Base-by-base conservation (phyloP, 2,888 invertebrate genomes). In the Adineta ricciae region DNA sequence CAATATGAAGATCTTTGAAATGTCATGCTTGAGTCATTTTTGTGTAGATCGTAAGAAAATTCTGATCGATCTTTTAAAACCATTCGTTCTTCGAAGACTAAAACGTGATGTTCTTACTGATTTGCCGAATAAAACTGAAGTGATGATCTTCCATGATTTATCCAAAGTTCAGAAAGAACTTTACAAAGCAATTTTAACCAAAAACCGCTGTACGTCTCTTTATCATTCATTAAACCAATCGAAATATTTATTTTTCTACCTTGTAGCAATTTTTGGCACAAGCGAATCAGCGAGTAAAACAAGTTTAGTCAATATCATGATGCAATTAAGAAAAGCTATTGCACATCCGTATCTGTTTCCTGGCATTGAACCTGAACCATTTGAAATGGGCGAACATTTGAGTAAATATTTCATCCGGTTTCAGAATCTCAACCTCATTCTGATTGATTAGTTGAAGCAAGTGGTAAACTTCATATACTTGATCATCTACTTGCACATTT, bases 311-410 rank as follows among this genome's bases (percentile, higher is more conserved):
- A 91, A 91, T 87, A 88, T 89, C 52, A 87, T 91, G 86, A 89
- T 91, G 89, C 90, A 91, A 87, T 88, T 91, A 24, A 87, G 91
- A 38, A 91, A 91, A 87, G 90, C 90, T 88, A 90, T 90, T 41
- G 88, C 89, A 86, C 91, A 91, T 87, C 91, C 91, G 0, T 91
- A 91, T 87, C 87, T 91, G n/a, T 91, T 91, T 88, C 89, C 90
- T 87, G 91, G 91, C 38, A 89, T 91, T 82, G 91, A 91, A 87
- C 90, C 90, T 21, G 91, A 91, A 85, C 91, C 91, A 1, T 91
- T 91, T 88, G 88, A 87, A 85, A 88, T 90, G 64, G 91, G 91
- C 27, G 91, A 91, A 84, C 91, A 91, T 87, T 38, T 78, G 41
- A 7, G 78, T 78, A 78, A 9, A 41, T 21, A 41, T 41, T 41